Percentiles rank a stretch among this genome's conserved stretches.
Conservation (phyloP, 2,113 vertebrate species). For the Danionella cerebrum region DNA sequence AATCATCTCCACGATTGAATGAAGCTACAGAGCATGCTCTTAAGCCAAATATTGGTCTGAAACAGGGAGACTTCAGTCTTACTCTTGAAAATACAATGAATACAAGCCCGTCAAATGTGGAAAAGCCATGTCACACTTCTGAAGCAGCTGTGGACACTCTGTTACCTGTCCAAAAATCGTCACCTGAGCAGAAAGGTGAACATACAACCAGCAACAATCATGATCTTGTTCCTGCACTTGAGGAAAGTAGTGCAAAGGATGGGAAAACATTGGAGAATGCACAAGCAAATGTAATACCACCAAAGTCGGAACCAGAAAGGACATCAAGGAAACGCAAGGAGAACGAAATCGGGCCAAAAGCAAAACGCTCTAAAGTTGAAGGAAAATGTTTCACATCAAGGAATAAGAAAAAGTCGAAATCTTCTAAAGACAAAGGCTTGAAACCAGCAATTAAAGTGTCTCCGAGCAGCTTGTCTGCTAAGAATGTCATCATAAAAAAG, state of each 20-base stretch:
- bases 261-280: not conserved
- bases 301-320: not conserved
- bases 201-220: not conserved
- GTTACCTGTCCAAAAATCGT: not conserved
- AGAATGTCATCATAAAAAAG: constrained; percentile 89
- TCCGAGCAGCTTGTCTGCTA: constrained; percentile 78
- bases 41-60: not conserved
- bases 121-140: not conserved
- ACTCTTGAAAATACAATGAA: not conserved
- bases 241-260: not conserved
- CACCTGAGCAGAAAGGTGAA: not conserved
- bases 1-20: constrained; percentile 23
- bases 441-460: constrained; percentile 43
- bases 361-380: constrained; percentile 59
- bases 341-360: constrained; percentile 38
- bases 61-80: not conserved
- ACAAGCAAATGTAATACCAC: constrained; percentile 47
- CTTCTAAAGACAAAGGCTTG: constrained; percentile 36
- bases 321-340: constrained; percentile 52
- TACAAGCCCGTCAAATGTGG: not conserved
- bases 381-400: constrained; percentile 10
- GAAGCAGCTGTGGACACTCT: not conserved
- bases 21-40: not conserved
- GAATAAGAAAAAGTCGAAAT: constrained; percentile 45
- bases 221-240: not conserved